Evolutionary conservation across 2,888 invertebrate species (phyloP).

Genomic region (Drosophila acutilabella): DNA sequence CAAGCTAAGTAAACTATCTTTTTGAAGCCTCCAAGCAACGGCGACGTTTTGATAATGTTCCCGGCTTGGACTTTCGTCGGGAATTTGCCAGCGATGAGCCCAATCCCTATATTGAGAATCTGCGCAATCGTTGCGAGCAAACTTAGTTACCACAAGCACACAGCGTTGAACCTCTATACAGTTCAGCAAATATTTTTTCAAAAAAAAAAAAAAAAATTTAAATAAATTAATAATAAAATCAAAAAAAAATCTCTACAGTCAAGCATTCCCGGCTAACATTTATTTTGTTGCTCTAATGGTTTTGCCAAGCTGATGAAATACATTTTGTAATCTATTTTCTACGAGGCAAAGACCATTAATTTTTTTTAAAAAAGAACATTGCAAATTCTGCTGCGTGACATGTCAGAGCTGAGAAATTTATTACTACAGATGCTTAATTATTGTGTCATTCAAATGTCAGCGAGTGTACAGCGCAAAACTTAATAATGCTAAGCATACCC

Average conservation of each 20-base stretch:
- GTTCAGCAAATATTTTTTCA: not conserved
- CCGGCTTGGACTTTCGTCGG: constrained; percentile 31
- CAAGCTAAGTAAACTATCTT: too few relatives aligned
- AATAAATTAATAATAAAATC: too few relatives aligned
- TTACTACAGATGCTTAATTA: constrained; percentile 43
- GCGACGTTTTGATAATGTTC: not conserved
- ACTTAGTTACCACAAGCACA: not conserved
- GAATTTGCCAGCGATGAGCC: constrained; percentile 61
- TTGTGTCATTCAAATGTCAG: constrained; percentile 32
- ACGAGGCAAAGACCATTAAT: constrained; percentile 29
- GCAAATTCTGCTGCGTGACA: constrained; percentile 6
- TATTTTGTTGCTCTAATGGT: not conserved
- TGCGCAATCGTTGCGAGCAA: constrained; percentile 12
- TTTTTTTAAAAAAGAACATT: constrained; percentile 22
- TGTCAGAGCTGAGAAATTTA: constrained; percentile 40
- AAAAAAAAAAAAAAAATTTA: too few relatives aligned
- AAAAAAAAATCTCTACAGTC: too few relatives aligned
- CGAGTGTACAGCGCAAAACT: not conserved
- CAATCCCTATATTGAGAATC: constrained; percentile 51
- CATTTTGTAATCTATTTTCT: not conserved
- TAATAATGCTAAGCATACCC: constrained; percentile 10
- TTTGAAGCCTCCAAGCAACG: constrained; percentile 8
- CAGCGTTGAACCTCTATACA: constrained; percentile 5
- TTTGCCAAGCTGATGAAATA: not conserved
- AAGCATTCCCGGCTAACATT: not conserved